Base-by-base conservation (phyloP, 2,888 invertebrate species). In the Papilio protenor region DNA sequence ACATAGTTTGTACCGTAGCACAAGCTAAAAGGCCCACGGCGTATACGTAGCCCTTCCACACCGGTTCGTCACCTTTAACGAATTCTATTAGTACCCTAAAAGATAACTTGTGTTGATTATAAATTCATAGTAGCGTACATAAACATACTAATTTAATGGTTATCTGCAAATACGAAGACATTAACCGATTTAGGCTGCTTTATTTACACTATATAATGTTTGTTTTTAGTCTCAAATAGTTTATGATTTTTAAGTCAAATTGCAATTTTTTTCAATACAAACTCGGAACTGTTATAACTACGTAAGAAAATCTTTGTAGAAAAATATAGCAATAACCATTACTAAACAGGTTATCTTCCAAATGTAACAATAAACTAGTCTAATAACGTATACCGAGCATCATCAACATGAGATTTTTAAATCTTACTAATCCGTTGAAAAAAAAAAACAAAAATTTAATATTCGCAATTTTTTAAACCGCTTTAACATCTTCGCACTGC, bases 11-110 rank as follows among this genome's bases (percentile, higher is more conserved):
- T 0, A 97, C 87, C 0, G 96, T 95, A 0, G 98, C 97, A 59
- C 97, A 96, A 3, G 96, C 84, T 81, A 99, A 96, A 79, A 99
- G 95, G 1, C 96, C 88, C 0, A 96, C 92, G 0, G 98, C 97
- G 90, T 97, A 99, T 14, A 98, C 88, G 84, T 98, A 97, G 52
- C 99, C 99, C 89, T 97, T 97, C 99, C 99, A 99, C 84, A 95
- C 86, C 0, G 96, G 95, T 79, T 97, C 96, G 57, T 88, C 82
- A 71, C 92, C 90, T 83, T 95, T 94, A 10, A 97, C 96, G 87
- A 97, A 98, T 33, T 94, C 93, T 85, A 98, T 98, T 75, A 98
- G 93, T 80, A 96, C 91, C 83, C 97, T 97, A 75, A 78, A 78
- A 78, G 10, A 45, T 21, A 40, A 55, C 61, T 61, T 40, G 18